Evolutionary conservation across 2,113 vertebrate species (phyloP).

Genomic region (Chionodraco myersi): DNA sequence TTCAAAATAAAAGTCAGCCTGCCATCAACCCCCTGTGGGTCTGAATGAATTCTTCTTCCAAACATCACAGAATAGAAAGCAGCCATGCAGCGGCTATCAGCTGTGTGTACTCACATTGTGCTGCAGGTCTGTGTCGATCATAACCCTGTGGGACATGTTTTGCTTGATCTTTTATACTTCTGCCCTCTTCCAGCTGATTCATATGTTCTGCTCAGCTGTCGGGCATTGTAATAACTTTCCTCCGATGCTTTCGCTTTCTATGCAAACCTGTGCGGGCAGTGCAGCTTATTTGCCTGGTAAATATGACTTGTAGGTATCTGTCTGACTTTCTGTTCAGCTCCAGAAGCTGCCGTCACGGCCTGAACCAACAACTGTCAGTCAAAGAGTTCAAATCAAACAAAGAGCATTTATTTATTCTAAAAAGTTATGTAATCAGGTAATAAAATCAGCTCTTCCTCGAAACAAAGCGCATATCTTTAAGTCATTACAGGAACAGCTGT

Average conservation of each 20-base stretch:
- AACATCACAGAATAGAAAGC: background rate
- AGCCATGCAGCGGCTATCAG: background rate
- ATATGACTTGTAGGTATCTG: constrained; percentile 24
- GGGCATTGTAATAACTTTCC: constrained; percentile 20
- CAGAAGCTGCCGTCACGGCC: background rate
- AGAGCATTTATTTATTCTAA: too few species aligned
- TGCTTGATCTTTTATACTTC: background rate
- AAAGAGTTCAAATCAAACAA: background rate
- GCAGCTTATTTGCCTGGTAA: constrained; percentile 60
- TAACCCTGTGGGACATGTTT: background rate
- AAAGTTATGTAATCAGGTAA: background rate
- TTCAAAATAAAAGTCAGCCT: too few species aligned
- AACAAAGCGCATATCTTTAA: background rate
- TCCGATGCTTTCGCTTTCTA: constrained; percentile 31
- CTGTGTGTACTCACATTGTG: constrained; percentile 38
- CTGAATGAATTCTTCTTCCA: background rate
- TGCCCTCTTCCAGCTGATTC: background rate
- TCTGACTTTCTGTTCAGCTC: constrained; percentile 5
- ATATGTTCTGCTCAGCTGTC: constrained; percentile 35
- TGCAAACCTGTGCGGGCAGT: constrained; percentile 50
- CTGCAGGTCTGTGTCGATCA: constrained; percentile 7
- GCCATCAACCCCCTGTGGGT: too few species aligned
- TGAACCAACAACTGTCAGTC: constrained; percentile 1
- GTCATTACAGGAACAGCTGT: background rate
- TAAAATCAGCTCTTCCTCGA: background rate